Conservation (phyloP, 2,888 invertebrate genomes). For the Neuroscelio doddi region DNA sequence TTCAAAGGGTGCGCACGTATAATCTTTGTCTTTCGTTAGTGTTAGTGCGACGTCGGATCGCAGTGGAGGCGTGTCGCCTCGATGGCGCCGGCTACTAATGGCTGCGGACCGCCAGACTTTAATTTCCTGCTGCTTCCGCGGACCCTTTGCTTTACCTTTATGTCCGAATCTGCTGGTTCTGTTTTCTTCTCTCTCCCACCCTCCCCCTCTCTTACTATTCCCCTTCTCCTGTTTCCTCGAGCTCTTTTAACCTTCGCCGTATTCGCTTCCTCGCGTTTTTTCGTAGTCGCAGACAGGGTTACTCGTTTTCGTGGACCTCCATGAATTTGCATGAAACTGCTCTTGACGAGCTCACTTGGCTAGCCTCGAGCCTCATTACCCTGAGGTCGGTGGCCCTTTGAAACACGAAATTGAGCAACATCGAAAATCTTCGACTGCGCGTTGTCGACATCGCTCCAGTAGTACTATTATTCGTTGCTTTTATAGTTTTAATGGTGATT, state of each 20-base stretch:
- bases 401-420: conserved; percentile 2
- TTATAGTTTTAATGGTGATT: neutral
- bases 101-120: conserved; percentile 73
- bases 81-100: conserved; percentile 73
- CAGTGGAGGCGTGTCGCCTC: conserved; percentile 72
- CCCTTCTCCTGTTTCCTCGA: conserved; percentile 25
- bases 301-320: conserved; percentile 34
- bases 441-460: neutral
- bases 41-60: conserved; percentile 65
- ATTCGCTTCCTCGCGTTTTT: conserved; percentile 34
- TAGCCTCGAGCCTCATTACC: conserved; percentile 58
- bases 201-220: conserved; percentile 31
- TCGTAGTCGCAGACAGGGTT: conserved; percentile 44
- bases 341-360: conserved; percentile 47
- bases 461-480: neutral
- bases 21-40: conserved; percentile 58
- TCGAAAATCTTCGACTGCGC: neutral
- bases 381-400: conserved; percentile 15
- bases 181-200: conserved; percentile 43
- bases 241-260: conserved; percentile 31
- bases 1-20: conserved; percentile 41
- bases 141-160: conserved; percentile 69
- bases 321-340: conserved; percentile 62
- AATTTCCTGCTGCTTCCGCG: conserved; percentile 73
- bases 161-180: conserved; percentile 61